Evolutionary conservation across 2,113 vertebrate genomes (phyloP).

Genomic region (Forbesichthys agassizii): DNA sequence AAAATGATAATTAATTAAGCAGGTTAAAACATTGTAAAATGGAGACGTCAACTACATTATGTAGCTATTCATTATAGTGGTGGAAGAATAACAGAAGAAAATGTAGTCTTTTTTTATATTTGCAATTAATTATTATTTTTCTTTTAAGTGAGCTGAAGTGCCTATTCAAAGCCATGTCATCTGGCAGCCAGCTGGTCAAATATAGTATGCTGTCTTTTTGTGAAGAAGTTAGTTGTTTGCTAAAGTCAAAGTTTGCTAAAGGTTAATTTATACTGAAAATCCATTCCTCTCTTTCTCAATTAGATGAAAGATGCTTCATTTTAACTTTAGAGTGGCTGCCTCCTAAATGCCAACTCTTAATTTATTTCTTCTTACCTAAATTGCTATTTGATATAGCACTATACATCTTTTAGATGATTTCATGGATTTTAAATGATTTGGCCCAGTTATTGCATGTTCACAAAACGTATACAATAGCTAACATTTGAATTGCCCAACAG

Average conservation of each 20-base stretch:
- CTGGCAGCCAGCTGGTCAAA: no score
- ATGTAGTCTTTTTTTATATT: not conserved
- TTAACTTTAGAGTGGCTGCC: constrained; percentile 25
- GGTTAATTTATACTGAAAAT: constrained; percentile 12
- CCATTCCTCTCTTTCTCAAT: constrained; percentile 9
- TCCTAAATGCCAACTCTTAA: constrained; percentile 29
- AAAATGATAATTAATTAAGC: constrained; percentile 37
- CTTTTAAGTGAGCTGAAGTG: not conserved
- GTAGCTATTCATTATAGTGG: not conserved
- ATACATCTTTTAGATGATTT: constrained; percentile 3
- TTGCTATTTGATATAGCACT: constrained; percentile 31
- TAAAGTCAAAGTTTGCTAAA: constrained; percentile 10
- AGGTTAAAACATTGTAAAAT: no score
- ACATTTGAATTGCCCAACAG: constrained; percentile 26
- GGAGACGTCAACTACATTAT: no score
- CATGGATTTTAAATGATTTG: constrained; percentile 18
- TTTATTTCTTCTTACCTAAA: constrained; percentile 30
- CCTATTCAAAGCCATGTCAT: constrained; percentile 8
- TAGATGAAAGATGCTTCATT: constrained; percentile 25
- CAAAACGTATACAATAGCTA: no score
- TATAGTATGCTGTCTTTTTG: not conserved
- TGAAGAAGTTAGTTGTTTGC: constrained; percentile 17
- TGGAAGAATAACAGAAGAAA: not conserved
- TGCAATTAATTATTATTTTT: not conserved
- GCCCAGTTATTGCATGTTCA: no score